Evolutionary conservation across 2,113 vertebrate species (phyloP), one percentile per base, ranked within the genome.

Genomic region (Syrrhaptes paradoxus): DNA sequence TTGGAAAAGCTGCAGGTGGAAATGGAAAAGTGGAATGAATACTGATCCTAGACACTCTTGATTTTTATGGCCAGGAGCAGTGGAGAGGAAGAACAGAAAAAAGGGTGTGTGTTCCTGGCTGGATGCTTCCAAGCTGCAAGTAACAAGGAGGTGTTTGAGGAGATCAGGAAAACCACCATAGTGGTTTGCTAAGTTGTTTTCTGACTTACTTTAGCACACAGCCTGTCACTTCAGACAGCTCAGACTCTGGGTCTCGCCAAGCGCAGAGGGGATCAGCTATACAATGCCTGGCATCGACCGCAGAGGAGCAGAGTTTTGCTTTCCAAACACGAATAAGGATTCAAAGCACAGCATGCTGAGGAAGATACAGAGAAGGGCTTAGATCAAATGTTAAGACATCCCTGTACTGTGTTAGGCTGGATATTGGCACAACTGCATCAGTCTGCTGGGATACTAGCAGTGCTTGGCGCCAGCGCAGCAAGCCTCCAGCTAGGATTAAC

Each of bases 1-100:
- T 96, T 97, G 93, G 92, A 94, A 90, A 92, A 92, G 89, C 94
- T 94, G 86, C 1, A 28, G 61, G 80, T 90, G 91, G 89, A 97
- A 97, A 93, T 92, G 93, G 91, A 95, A 81, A 95, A 95, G 76
- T 59, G 86, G 52, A 95, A 46, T 74, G 93, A 89, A 89, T 87
- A 84, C 68, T 63, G 62, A 90, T 89, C 80, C 77, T 81, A 93
- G 91, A 90, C 91, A 63, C 74, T 93, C 24, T 67, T 59, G 65
- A 77, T 43, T 93, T 97, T 95, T 93, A 92, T 85, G 66, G 68
- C 86, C 52, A 11, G 13, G 45, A 93, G 65, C 68, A 87, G 89
- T 18, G 45, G 32, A 92, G 52, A 34, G 61, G 57, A 84, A 90
- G 72, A 85, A 78, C 85, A 89, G 78, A 88, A 81, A 73, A 84